Base-by-base conservation (phyloP, 2,888 invertebrate species). In the Drosophila putrida region DNA sequence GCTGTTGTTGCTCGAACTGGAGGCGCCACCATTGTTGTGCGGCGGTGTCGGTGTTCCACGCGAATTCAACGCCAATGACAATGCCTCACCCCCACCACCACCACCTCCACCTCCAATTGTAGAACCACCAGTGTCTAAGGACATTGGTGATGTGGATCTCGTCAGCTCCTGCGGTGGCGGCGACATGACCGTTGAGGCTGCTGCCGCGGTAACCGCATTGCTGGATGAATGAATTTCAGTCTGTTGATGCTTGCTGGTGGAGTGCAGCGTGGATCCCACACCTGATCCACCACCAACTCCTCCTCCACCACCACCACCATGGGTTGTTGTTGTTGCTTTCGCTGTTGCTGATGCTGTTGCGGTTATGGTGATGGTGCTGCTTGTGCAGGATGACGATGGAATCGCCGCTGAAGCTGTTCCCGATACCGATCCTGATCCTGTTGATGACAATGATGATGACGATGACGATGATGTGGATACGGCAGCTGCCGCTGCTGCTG, bases 151-250 rank as follows among this genome's bases (percentile, higher is more conserved):
- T 10, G 78, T 71, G 36, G 80, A 25, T 38, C 80, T 6, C 74
- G 73, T 53, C 27, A 51, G 78, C 31, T 71, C 72, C 1, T 80
- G 6, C 15, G 90, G 83, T 11, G 91, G 92, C 51, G 92, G 91
- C 61, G 92, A 90, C 91, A 92, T 91, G 5, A 89, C 90, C 25
- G 91, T 83, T 27, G 91, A 88, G 43, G 90, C 86, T 20, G 90
- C 87, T 9, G 88, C 85, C 44, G 88, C 84, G 10, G 87, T 84
- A 33, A 88, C 80, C 43, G 82, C 80, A 58, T 82, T 82, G 80
- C 90, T 91, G 39, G 91, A 91, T 66, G 91, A 91, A 77, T 91
- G 89, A 28, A 91, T 91, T 82, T 91, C 91, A 77, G 90, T 89
- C 83, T 90, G 91, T 83, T 90, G 87, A 66, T 84, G 75, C 20